Conservation (phyloP, 2,888 invertebrate genomes). For the Drosophila mettleri region DNA sequence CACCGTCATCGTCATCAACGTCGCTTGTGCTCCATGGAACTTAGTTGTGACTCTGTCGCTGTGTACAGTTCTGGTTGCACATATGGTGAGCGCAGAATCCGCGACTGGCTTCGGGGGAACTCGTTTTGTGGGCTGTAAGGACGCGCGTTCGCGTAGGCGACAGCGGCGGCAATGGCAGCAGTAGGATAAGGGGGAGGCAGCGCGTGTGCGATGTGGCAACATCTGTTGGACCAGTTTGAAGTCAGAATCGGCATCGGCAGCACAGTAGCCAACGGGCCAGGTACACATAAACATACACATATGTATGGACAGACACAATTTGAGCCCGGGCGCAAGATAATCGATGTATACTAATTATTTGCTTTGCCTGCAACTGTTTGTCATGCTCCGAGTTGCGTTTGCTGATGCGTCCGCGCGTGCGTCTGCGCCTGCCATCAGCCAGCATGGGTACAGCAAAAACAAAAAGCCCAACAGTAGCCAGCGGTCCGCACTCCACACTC, state of each 20-base stretch:
- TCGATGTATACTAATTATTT: constrained; percentile 80
- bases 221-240: constrained; percentile 75
- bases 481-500: constrained; percentile 14
- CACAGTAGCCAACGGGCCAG: constrained; percentile 67
- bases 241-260: constrained; percentile 39
- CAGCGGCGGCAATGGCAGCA: constrained; percentile 11
- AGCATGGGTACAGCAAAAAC: constrained; percentile 72
- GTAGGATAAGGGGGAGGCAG: constrained; percentile 33
- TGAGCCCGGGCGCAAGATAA: constrained; percentile 72
- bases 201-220: constrained; percentile 77
- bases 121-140: constrained; percentile 74
- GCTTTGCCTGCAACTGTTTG: constrained; percentile 81
- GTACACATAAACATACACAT: constrained; percentile 38
- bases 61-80: constrained; percentile 73
- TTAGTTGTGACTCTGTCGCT: constrained; percentile 42
- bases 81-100: constrained; percentile 63
- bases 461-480: constrained; percentile 67
- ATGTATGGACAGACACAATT: constrained; percentile 29
- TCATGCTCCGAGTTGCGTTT: constrained; percentile 62
- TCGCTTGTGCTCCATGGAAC: constrained; percentile 35
- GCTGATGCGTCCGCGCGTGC: constrained; percentile 4
- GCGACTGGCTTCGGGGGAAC: constrained; percentile 62
- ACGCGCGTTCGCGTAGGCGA: constrained; percentile 72
- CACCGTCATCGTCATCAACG: constrained; percentile 26
- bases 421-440: constrained; percentile 3